Evolutionary conservation across 2,888 invertebrate species (phyloP).

Genomic region (Tolmerus cingulatus): DNA sequence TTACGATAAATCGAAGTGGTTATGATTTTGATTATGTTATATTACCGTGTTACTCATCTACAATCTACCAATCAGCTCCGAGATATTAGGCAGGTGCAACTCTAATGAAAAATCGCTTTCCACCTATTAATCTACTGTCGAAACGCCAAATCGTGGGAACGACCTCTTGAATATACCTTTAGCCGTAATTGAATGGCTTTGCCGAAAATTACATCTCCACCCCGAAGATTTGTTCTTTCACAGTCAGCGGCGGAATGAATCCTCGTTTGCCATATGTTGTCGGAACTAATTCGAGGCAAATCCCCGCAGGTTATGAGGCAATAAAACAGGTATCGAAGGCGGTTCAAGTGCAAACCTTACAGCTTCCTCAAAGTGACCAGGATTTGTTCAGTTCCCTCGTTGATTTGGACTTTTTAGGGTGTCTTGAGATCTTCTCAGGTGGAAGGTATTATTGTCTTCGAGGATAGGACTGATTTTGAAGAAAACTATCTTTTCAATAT

Average conservation of each 20-base stretch:
- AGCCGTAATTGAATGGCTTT: conserved; percentile 13
- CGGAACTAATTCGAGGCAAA: conserved; percentile 23
- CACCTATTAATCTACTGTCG: conserved; percentile 3
- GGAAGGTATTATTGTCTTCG: neutral
- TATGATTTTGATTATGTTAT: neutral
- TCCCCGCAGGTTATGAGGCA: conserved; percentile 1
- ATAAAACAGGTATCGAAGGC: conserved; percentile 11
- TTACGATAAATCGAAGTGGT: neutral
- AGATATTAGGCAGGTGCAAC: neutral
- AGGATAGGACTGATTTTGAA: neutral
- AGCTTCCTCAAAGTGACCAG: neutral
- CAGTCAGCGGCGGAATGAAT: neutral
- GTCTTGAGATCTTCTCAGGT: conserved; percentile 1
- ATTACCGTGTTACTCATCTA: neutral
- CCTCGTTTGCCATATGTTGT: conserved; percentile 30
- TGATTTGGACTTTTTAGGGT: neutral
- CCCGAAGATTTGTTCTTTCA: neutral
- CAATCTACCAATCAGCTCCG: neutral
- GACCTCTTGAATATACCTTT: conserved; percentile 1
- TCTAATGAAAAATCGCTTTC: neutral
- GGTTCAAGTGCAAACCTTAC: neutral
- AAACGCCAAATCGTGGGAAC: conserved; percentile 10
- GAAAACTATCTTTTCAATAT: neutral
- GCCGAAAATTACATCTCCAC: conserved; percentile 1
- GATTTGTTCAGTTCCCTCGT: neutral